These are phyloP conservation scores for Balaeniceps rex DNA, from an alignment of 2,113 vertebrate species.

Conservation along the genomic window DNA sequence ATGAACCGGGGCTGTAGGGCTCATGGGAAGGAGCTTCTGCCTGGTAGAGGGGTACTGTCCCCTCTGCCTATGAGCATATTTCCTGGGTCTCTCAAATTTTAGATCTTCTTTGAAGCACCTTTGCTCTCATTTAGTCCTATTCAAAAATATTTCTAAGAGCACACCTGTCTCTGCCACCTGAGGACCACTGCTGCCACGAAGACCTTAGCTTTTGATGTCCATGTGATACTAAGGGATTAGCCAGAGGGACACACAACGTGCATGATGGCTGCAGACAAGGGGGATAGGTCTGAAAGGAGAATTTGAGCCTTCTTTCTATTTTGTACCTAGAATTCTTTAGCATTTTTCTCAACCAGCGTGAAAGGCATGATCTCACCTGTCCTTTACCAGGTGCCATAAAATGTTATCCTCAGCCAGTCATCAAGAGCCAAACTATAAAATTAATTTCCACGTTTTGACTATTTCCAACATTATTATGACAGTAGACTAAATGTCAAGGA, in stretches of 20 bases:
- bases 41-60: not conserved
- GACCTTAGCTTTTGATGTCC: not conserved
- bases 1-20: not conserved
- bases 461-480: not conserved
- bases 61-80: not conserved
- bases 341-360: not conserved
- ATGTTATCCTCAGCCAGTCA: not conserved
- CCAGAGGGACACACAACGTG: not conserved
- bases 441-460: not conserved
- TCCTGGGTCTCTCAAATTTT: not conserved
- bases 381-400: not conserved
- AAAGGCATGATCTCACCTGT: not conserved
- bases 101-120: not conserved
- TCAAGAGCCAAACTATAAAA: not conserved
- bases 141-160: not conserved
- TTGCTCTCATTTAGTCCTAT: not conserved
- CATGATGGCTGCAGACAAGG: not conserved
- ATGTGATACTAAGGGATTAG: not conserved
- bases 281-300: not conserved
- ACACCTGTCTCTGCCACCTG: not conserved
- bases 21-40: not conserved
- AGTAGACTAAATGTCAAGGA: slow-evolving; percentile 30
- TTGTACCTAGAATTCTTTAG: not conserved
- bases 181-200: not conserved
- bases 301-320: not conserved